Evolutionary conservation across 2,113 vertebrate genomes (phyloP).

Genomic region (Mesoclemmys tuberculata): DNA sequence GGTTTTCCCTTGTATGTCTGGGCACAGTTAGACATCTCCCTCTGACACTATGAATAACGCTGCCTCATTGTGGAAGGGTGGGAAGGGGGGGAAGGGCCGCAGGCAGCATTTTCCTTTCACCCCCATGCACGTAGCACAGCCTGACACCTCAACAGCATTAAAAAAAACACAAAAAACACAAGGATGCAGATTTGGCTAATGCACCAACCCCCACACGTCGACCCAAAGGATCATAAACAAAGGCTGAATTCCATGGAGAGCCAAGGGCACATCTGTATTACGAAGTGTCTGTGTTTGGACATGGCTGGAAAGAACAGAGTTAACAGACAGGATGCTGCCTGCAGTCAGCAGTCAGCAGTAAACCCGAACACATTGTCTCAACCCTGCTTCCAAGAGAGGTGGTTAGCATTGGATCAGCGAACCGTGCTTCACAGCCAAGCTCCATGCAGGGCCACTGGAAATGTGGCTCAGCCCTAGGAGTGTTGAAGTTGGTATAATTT

Average conservation of each 20-base stretch:
- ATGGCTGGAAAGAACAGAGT: not conserved
- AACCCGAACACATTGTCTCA: not conserved
- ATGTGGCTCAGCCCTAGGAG: not conserved
- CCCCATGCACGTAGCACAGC: not conserved
- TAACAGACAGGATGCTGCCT: not conserved
- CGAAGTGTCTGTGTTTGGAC: not conserved
- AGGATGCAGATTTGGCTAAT: not conserved
- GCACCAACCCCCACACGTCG: not conserved
- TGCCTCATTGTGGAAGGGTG: not conserved
- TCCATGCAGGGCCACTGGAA: not conserved
- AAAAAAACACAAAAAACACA: too few relatives aligned
- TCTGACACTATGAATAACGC: accelerated
- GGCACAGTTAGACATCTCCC: not conserved
- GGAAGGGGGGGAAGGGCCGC: not conserved
- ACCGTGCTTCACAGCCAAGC: not conserved
- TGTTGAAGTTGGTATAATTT: not conserved
- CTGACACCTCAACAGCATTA: not conserved
- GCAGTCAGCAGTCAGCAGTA: not conserved
- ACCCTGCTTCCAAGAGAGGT: not conserved
- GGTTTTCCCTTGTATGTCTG: not conserved
- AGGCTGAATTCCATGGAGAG: not conserved
- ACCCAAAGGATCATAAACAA: not conserved
- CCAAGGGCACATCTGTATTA: not conserved
- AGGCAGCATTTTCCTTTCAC: not conserved
- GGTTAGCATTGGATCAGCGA: not conserved